A percentile compares a stretch with the other conserved stretches of the same genome.
Evolutionary conservation across 2,888 invertebrate genomes (phyloP).

Genomic region (Cepaea hortensis): DNA sequence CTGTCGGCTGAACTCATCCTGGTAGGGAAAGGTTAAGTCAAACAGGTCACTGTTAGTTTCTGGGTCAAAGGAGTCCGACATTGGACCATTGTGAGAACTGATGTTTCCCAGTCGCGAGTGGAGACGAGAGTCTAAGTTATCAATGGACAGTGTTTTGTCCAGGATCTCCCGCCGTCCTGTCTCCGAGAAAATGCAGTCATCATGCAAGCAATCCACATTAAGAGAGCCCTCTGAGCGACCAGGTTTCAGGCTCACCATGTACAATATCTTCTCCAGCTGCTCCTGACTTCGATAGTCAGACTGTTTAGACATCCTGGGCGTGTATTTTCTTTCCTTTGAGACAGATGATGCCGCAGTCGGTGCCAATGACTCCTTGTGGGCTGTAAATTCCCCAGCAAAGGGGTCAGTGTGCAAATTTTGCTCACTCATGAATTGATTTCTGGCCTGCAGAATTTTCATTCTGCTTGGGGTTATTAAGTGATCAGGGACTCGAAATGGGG

Average conservation of each 20-base stretch:
- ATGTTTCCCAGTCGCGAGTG: constrained; percentile 57
- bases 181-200: constrained; percentile 69
- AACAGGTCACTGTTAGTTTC: constrained; percentile 66
- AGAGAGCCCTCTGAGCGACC: constrained; percentile 44
- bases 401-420: constrained; percentile 58
- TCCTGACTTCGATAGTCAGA: constrained; percentile 51
- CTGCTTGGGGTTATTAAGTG: constrained; percentile 52
- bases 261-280: constrained; percentile 48
- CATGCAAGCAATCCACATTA: constrained; percentile 61
- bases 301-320: constrained; percentile 33
- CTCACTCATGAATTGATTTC: constrained; percentile 65
- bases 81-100: constrained; percentile 28
- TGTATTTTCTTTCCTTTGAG: constrained; percentile 47
- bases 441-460: constrained; percentile 62
- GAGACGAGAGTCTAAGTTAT: constrained; percentile 60
- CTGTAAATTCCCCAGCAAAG: constrained; percentile 58
- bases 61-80: constrained; percentile 52
- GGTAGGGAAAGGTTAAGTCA: constrained; percentile 60
- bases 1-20: constrained; percentile 55
- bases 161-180: constrained; percentile 63
- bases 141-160: constrained; percentile 66
- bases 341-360: constrained; percentile 19
- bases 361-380: constrained; percentile 58
- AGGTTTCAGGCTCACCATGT: constrained; percentile 46
- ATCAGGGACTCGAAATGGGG: constrained; percentile 51